Evolutionary conservation across 2,113 vertebrate genomes (phyloP), one percentile per base, ranked within the genome.

Genomic region (Gnathonemus longibarbis): DNA sequence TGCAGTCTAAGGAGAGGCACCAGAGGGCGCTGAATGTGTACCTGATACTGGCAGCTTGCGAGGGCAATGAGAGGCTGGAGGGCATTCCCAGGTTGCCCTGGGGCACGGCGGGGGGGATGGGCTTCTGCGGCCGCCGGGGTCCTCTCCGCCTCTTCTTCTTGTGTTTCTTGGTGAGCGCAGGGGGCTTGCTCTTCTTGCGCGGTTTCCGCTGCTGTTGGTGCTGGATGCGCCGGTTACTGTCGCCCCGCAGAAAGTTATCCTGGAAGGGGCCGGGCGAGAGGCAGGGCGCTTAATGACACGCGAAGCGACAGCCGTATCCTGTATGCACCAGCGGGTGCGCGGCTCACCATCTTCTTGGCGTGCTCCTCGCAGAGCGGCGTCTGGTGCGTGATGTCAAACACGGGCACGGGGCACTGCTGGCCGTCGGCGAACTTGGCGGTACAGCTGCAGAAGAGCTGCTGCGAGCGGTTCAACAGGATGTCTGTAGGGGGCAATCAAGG

Each of bases 91-190:
- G 96, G 94, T 97, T 97, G 93, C 97, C 97, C 92, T 97, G 97
- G 92, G 97, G 97, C 87, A 97, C 95, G 19, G 97, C 97, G 91
- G 97, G 97, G 92, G 97, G 97, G 91, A 98, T 97, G 91, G 97
- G 97, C 89, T 98, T 98, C 93, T 98, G 97, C 74, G 97, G 97
- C 92, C 97, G 95, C 19, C 96, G 95, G 39, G 96, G 96, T 31
- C 95, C 96, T 92, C 96, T 96, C 90, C 96, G 94, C 92, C 97
- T 94, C 94, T 97, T 97, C 94, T 98, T 98, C 95, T 97, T 98
- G 91, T 97, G 97, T 96, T 97, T 98, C 96, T 97, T 98, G 96
- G 97, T 97, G 94, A 98, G 96, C 89, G 97, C 96, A 91, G 97
- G 97, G 90, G 97, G 97, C 94, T 98, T 98, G 0, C 97, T 96